A percentile compares a stretch with the other conserved stretches of the same genome.
phyloP scores from a whole-genome alignment of 2,797 vertebrate genomes.

The Lophotriccus pileatus region DNA sequence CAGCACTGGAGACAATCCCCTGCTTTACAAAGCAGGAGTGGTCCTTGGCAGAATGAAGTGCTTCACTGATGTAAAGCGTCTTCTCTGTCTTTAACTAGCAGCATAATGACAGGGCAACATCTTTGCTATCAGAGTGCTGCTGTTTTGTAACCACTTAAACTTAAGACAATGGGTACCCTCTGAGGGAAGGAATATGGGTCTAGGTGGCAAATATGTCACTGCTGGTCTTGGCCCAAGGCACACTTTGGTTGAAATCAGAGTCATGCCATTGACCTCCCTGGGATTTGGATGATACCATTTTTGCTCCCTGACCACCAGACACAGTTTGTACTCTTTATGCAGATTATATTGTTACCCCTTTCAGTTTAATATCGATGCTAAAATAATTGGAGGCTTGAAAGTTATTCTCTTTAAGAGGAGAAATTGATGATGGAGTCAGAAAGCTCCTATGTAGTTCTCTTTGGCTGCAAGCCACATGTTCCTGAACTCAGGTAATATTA shows the following conservation, averaged over 20 bases:
- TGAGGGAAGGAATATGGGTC: rapidly evolving
- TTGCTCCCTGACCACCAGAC: background rate
- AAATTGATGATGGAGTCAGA: background rate
- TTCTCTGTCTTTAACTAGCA: background rate
- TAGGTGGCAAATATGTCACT: background rate
- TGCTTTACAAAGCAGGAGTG: background rate
- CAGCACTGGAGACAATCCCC: background rate
- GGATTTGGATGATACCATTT: background rate
- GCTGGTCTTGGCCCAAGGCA: background rate
- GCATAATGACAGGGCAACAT: background rate
- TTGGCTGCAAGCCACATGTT: background rate
- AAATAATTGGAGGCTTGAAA: background rate
- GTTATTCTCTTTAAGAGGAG: background rate
- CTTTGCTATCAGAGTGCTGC: background rate
- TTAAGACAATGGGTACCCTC: background rate
- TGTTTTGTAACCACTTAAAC: background rate
- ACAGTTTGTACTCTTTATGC: background rate
- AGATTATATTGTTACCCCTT: background rate
- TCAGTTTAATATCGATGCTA: background rate
- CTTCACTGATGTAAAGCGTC: background rate
- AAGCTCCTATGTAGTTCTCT: background rate
- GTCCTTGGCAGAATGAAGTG: background rate
- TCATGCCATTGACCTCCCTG: background rate
- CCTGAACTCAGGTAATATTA: background rate
- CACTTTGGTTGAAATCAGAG: constrained; percentile 2